Base-by-base conservation (phyloP, 2,797 vertebrate species). In the Xenopus petersii region DNA sequence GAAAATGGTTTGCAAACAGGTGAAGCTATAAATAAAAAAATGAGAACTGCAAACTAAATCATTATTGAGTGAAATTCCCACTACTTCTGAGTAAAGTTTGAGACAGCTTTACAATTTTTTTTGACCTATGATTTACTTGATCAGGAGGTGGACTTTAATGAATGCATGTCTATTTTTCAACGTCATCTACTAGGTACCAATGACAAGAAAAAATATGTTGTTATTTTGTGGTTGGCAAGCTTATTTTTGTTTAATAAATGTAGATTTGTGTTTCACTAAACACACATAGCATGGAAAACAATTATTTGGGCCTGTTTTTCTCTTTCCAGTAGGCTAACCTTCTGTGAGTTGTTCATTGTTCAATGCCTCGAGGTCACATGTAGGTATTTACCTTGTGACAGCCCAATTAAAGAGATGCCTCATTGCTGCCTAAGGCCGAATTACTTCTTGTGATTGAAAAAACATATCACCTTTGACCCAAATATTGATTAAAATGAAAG, bases 401-500 rank as follows among this genome's bases (percentile, higher is more conserved):
- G 64, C 63, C 63, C 64, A 56, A 71, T 77, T 64, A 62, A 7
- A 47, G 46, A 30, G 62, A 12, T 6, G 58, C 13, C 74, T 62
- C 42, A 16, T 54, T 67, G 16, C 33, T 11, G 30, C 59, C 59
- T 49, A 33, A 51, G 16, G 48, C 15, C 48, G 70, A 65, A 77
- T 77, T 71, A 68, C 33, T 49, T 67, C 36, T 67, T 59, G 63
- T 73, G 58, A 73, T 73, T 64, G 70, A 68, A 62, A 21, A 68
- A 77, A 58, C 48, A 61, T 73, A 72, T 77, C 70, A 67, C 70
- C 70, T 73, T 61, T 24, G 68, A 72, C 58, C 58, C 15, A 42
- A 36, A 30, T 73, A 77, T 77, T 77, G 69, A 77, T 73, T 67
- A 58, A 77, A 77, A 68, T 42, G 58, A 69, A 67, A 73, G 33